phyloP scores from a whole-genome alignment of 2,113 vertebrate species.

The Lucifuga dentata region DNA sequence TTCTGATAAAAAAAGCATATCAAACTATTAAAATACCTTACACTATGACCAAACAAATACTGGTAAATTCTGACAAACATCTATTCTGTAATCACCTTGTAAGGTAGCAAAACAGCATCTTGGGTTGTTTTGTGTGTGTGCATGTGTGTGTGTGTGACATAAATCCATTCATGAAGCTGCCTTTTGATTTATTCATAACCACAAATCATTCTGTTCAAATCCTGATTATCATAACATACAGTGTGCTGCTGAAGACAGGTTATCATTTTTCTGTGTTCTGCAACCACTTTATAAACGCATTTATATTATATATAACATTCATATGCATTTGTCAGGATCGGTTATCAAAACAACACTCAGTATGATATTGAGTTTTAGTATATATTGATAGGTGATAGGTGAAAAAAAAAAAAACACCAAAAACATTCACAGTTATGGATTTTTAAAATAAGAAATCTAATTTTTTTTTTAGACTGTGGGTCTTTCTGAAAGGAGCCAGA shows the following conservation, averaged over 20 bases:
- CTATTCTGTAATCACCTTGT: neutral
- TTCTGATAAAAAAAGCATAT: neutral
- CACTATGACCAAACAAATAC: conserved; percentile 43
- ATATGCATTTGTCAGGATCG: neutral
- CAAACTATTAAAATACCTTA: conserved; percentile 12
- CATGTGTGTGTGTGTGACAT: conserved; percentile 2
- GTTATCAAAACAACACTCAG: no score
- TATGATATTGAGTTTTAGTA: no score
- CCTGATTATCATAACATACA: no score
- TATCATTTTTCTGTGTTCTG: no score
- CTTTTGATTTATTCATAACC: neutral
- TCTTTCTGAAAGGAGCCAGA: neutral
- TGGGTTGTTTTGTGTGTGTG: no score
- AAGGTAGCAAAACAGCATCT: neutral
- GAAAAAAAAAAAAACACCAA: no score
- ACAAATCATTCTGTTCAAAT: neutral
- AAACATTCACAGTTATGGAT: no score
- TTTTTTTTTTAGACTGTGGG: neutral
- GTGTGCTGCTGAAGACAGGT: no score
- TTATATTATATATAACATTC: neutral
- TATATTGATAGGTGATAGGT: no score
- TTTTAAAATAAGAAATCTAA: neutral
- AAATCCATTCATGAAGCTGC: neutral
- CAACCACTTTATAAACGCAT: no score
- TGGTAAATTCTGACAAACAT: neutral